These are phyloP conservation scores for Copidosoma aretas DNA, from an alignment of 2,888 invertebrate species.

Conservation along the genomic window DNA sequence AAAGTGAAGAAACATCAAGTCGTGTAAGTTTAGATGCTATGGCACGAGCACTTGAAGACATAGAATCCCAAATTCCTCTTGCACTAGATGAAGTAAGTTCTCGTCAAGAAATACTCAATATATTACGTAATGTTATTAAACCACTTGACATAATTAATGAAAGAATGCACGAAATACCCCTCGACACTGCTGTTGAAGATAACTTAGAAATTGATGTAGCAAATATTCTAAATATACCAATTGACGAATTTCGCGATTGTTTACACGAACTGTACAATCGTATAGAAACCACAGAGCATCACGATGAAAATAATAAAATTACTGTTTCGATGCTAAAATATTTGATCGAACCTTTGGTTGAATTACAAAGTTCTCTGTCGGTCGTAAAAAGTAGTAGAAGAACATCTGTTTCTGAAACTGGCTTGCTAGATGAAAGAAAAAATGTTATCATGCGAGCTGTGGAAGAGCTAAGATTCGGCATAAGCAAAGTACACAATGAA, in stretches of 20 bases:
- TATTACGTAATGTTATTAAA: slow-evolving; percentile 48
- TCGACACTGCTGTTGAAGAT: slow-evolving; percentile 40
- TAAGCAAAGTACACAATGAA: slow-evolving; percentile 39
- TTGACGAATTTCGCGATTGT: slow-evolving; percentile 39
- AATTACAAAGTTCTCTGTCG: slow-evolving; percentile 52
- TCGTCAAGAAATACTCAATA: slow-evolving; percentile 47
- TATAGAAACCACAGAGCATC: slow-evolving; percentile 39
- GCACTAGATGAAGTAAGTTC: slow-evolving; percentile 42
- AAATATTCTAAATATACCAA: slow-evolving; percentile 46
- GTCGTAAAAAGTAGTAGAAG: slow-evolving; percentile 51
- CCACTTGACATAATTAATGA: slow-evolving; percentile 48
- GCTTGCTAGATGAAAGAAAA: slow-evolving; percentile 49
- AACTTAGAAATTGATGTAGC: slow-evolving; percentile 50
- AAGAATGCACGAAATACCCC: slow-evolving; percentile 44
- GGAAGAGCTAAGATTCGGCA: slow-evolving; percentile 47
- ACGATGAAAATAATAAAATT: slow-evolving; percentile 43
- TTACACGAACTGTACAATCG: slow-evolving; percentile 43
- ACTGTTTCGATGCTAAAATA: slow-evolving; percentile 43
- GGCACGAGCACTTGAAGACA: slow-evolving; percentile 41
- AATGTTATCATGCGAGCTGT: slow-evolving; percentile 50
- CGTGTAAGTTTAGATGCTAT: slow-evolving; percentile 38
- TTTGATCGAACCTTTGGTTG: slow-evolving; percentile 50
- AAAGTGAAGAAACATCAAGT: slow-evolving; percentile 32
- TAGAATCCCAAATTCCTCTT: slow-evolving; percentile 44
- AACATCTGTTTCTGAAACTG: slow-evolving; percentile 47